Base-by-base conservation (phyloP, 1,140 invertebrate species). In the Scaptodrosophila lebanonensis region DNA sequence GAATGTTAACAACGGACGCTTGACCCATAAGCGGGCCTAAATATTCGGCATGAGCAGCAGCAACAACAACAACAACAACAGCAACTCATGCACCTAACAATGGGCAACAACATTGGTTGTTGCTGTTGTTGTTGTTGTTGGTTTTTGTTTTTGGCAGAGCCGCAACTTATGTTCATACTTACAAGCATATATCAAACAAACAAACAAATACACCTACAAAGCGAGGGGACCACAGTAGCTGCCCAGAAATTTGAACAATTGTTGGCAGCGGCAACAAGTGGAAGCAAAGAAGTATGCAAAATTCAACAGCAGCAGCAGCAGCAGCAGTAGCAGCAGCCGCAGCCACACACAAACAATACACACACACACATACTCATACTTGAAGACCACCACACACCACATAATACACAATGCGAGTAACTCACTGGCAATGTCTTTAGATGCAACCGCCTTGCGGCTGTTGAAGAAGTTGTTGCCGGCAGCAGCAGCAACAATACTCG, bases 171-270 rank as follows among this genome's bases (percentile, higher is more conserved):
- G n/a, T n/a, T n/a, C n/a, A n/a, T n/a, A n/a, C n/a, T n/a, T n/a
- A n/a, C n/a, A n/a, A n/a, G n/a, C n/a, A n/a, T n/a, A n/a, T 79
- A 82, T 66, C 67, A 84, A 85, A 85, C 83, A 85, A 85, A 85
- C 85, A 85, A 72, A 85, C 76, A 85, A 71, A 85, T 85, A 85
- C 83, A 76, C 83, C 79, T 83, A 76, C 1, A 8, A 6, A 3
- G 11, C 9, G 2, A 29, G 18, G 7, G 30, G 22, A 16, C 18
- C 11, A 30, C 64, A 44, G 66, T 53, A 61, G 56, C 49, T 62
- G 57, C 50, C 66, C 61, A n/a, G 63, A 66, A 66, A 66, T 66
- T 66, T 66, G 63, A 67, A 68, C 65, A 67, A 68, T 66, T 66
- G 65, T 56, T 20, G 22, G 57, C 50, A 53, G 60, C 54, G 35